Percentiles rank a stretch among this genome's conserved stretches.
phyloP scores from a whole-genome alignment of 2,888 invertebrate genomes.

The Lochmaea capreae region DNA sequence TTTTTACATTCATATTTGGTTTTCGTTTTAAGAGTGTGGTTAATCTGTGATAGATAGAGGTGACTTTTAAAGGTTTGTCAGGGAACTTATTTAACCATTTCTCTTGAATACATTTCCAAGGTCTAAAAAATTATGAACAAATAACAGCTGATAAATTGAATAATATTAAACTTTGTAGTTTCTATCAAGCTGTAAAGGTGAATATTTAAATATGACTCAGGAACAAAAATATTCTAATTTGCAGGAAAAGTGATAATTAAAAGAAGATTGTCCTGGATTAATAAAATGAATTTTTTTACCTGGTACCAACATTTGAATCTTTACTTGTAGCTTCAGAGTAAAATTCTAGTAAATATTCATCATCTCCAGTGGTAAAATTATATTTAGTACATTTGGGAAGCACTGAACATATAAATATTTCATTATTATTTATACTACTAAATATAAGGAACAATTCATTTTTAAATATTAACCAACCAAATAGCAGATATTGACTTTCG shows the following conservation, averaged over 20 bases:
- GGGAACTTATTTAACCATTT: constrained; percentile 9
- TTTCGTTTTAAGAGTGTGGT: constrained; percentile 1
- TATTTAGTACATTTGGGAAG: constrained; percentile 13
- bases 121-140: background rate
- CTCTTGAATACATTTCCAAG: constrained; percentile 2
- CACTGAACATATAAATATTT: background rate
- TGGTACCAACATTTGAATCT: background rate
- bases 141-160: background rate
- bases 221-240: background rate
- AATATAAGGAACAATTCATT: background rate
- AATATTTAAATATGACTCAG: background rate
- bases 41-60: background rate
- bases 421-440: background rate
- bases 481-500: no score
- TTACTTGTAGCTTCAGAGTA: constrained; percentile 15
- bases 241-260: no score
- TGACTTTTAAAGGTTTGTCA: background rate
- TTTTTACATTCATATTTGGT: background rate
- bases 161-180: background rate
- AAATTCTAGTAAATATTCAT: constrained; percentile 18
- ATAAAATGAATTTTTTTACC: background rate
- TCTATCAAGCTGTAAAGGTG: no score
- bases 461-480: no score
- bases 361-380: constrained; percentile 27
- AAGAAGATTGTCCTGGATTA: no score